A percentile compares a stretch with the other conserved stretches of the same genome.
phyloP scores from a whole-genome alignment of 2,888 invertebrate genomes.

The Cloeon dipterum region DNA sequence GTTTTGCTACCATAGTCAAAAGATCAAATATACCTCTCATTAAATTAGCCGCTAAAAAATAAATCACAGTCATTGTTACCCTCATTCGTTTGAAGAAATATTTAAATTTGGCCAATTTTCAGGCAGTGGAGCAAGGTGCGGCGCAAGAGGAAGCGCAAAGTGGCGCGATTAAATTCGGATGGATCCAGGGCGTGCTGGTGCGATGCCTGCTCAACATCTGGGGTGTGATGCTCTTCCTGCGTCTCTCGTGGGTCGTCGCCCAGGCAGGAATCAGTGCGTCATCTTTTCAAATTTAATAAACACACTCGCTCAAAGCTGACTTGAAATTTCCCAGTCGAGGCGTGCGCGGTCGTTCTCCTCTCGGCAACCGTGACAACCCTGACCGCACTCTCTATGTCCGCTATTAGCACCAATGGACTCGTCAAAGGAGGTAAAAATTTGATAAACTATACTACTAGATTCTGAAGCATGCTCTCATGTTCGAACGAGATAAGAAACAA shows the following conservation, averaged over 20 bases:
- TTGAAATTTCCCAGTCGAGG: conserved; percentile 8
- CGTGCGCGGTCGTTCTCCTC: conserved; percentile 10
- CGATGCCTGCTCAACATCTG: conserved; percentile 23
- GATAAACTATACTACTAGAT: too few relatives aligned
- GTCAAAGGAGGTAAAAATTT: conserved; percentile 25
- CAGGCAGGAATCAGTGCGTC: conserved; percentile 19
- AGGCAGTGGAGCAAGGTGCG: conserved; percentile 15
- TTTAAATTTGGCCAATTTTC: too few relatives aligned
- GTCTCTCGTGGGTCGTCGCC: conserved; percentile 32
- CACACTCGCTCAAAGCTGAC: background rate
- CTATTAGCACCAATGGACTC: conserved; percentile 25
- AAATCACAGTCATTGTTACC: too few relatives aligned
- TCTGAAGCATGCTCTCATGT: too few relatives aligned
- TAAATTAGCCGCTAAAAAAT: too few relatives aligned
- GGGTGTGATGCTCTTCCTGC: conserved; percentile 34
- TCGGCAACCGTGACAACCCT: conserved; percentile 13
- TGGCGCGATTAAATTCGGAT: conserved; percentile 14
- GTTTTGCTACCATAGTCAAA: too few relatives aligned
- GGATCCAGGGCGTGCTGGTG: conserved; percentile 15
- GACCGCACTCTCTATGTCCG: conserved; percentile 12
- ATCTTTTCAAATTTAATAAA: too few relatives aligned
- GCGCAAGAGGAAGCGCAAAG: conserved; percentile 7
- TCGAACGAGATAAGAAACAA: too few relatives aligned
- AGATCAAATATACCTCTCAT: too few relatives aligned
- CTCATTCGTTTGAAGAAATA: too few relatives aligned